These are phyloP conservation scores for Manacus vitellinus DNA, from an alignment of 2,113 vertebrate genomes.

Conservation along the genomic window DNA sequence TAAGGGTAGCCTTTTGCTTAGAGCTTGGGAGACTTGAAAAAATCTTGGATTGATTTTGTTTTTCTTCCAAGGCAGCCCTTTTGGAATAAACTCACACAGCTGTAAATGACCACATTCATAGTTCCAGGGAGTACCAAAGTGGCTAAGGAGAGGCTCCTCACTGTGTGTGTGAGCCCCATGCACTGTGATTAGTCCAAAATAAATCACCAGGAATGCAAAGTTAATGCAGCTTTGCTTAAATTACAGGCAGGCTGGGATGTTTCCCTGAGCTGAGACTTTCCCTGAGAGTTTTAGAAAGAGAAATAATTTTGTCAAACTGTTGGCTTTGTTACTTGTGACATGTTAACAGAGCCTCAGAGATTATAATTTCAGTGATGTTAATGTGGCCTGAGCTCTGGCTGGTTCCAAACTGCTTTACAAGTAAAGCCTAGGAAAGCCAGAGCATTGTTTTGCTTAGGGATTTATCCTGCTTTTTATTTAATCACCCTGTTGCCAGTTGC, in stretches of 20 bases:
- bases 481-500: not conserved
- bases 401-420: not conserved
- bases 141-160: not conserved
- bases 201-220: not conserved
- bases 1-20: not conserved
- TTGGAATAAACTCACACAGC: not conserved
- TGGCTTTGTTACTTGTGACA: not conserved
- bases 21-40: not conserved
- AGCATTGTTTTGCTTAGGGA: not conserved
- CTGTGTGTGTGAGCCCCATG: not conserved
- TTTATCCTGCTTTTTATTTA: not conserved
- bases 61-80: not conserved
- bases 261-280: not conserved
- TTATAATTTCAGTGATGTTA: not conserved
- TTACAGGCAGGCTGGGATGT: not conserved
- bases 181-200: not conserved
- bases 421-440: not conserved
- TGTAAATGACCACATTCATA: not conserved
- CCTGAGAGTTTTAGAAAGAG: not conserved
- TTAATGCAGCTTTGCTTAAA: not conserved
- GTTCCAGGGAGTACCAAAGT: not conserved
- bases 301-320: not conserved
- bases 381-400: not conserved
- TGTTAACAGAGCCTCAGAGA: not conserved
- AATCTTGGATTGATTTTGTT: not conserved